Base-by-base conservation (phyloP, 2,797 vertebrate species). In the Sebastes taczanowskii region DNA sequence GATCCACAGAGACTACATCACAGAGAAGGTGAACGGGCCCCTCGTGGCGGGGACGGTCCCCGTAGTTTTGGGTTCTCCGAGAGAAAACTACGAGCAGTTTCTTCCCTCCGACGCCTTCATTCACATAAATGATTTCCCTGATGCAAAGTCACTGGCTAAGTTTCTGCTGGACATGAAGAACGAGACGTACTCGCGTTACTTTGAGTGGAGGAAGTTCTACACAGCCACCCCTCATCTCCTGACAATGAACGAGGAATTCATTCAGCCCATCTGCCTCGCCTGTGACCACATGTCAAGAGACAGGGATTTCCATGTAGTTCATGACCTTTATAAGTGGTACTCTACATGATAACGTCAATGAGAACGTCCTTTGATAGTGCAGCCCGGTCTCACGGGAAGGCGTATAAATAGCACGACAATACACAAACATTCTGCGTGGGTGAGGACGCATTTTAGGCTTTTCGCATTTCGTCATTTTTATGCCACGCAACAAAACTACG, bases 41-140 rank as follows among this genome's bases (percentile, higher is more conserved):
- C 93, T 98, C 25, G 88, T 95, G 55, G 96, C 94, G 1, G 96
- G 97, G 62, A 95, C 97, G 3, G 96, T 97, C 34, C 97, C 97
- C 32, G 92, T 98, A 18, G 97, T 98, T 80, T 53, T 98, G 64
- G 97, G 97, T 34, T 96, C 97, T 23, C 91, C 96, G 14, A 96
- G 97, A 90, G 95, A 96, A 91, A 97, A 98, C 91, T 97, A 97
- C 55, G 96, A 97, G 70, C 96, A 97, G 91, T 97, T 97, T 78
- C 90, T 97, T 85, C 97, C 97, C 46, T 92, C 91, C 60, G 94
- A 96, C 74, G 95, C 97, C 46, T 98, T 98, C 89, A 97, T 97
- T 92, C 97, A 98, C 0, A 95, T 98, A 74, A 95, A 97, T 87
- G 97, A 97, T 93, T 98, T 97, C 77, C 94, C 94, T 18, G 96